phyloP scores from a whole-genome alignment of 2,888 invertebrate species.

The Drosophila mimetica region DNA sequence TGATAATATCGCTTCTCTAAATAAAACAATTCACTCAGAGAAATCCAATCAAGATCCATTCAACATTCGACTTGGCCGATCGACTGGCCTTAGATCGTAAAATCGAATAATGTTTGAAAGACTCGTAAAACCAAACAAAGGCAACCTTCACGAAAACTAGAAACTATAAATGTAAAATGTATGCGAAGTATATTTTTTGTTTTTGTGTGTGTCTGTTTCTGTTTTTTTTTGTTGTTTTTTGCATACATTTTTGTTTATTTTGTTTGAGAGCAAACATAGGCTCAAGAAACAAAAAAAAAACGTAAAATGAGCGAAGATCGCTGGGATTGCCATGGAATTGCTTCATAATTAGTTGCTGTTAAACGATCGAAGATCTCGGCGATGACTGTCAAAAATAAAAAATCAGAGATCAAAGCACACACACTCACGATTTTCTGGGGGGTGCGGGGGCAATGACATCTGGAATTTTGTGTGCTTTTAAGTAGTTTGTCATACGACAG shows the following conservation, averaged over 20 bases:
- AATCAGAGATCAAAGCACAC: slow-evolving; percentile 35
- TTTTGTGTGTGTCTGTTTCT: slow-evolving; percentile 10
- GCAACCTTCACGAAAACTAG: slow-evolving; percentile 38
- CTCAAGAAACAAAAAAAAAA: slow-evolving; percentile 50
- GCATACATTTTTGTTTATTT: slow-evolving; percentile 56
- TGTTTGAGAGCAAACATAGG: slow-evolving; percentile 69
- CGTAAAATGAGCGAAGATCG: slow-evolving; percentile 5
- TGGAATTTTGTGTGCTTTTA: slow-evolving; percentile 35
- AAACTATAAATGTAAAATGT: slow-evolving; percentile 39
- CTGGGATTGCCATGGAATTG: slow-evolving; percentile 47
- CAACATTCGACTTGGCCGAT: not conserved
- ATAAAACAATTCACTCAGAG: slow-evolving; percentile 5
- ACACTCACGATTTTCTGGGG: slow-evolving; percentile 32
- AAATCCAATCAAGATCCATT: slow-evolving; percentile 24
- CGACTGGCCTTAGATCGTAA: slow-evolving; percentile 22
- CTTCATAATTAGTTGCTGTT: slow-evolving; percentile 70
- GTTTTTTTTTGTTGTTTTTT: slow-evolving; percentile 42
- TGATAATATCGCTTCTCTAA: not conserved
- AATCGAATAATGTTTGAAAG: slow-evolving; percentile 31
- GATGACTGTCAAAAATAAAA: slow-evolving; percentile 64
- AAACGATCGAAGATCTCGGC: slow-evolving; percentile 44
- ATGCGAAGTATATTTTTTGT: slow-evolving; percentile 40
- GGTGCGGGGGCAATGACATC: slow-evolving; percentile 56
- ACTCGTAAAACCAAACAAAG: slow-evolving; percentile 39
- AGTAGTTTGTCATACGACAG: slow-evolving; percentile 46